These are phyloP conservation scores for Pseudochromis fuscus DNA, from an alignment of 2,797 vertebrate genomes.

Conservation along the genomic window DNA sequence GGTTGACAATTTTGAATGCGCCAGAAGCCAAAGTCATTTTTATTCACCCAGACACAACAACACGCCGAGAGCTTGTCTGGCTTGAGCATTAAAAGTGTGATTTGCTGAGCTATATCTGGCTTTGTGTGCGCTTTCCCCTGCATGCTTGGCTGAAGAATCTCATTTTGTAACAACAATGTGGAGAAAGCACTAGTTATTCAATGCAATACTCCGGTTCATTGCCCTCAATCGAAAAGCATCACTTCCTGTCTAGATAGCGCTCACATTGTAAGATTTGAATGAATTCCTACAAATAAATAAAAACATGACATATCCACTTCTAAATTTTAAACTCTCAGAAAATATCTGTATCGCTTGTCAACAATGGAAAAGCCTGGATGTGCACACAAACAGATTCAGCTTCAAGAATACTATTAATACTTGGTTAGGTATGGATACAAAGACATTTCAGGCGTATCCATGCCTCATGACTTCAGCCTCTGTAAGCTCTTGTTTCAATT, in stretches of 20 bases:
- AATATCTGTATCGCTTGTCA: neutral
- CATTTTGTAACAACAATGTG: slow-evolving; percentile 62
- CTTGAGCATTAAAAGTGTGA: slow-evolving; percentile 21
- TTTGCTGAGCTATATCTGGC: slow-evolving; percentile 22
- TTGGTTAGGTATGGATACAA: neutral
- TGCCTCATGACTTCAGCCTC: neutral
- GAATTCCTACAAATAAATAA: slow-evolving; percentile 18
- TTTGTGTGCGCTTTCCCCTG: slow-evolving; percentile 15
- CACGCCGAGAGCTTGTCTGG: slow-evolving; percentile 2
- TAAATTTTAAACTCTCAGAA: slow-evolving; percentile 16
- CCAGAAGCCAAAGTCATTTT: slow-evolving; percentile 4
- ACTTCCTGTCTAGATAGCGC: slow-evolving; percentile 29
- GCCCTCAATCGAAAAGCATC: slow-evolving; percentile 34
- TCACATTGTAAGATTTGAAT: slow-evolving; percentile 27
- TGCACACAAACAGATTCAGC: neutral
- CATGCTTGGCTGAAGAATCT: slow-evolving; percentile 67
- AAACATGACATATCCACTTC: slow-evolving; percentile 1
- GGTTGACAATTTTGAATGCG: slow-evolving; percentile 2
- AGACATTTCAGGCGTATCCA: neutral
- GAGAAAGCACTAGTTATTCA: slow-evolving; percentile 52
- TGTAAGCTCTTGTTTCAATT: too few species aligned
- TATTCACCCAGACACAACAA: slow-evolving; percentile 18
- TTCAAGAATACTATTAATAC: neutral
- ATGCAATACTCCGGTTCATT: slow-evolving; percentile 46
- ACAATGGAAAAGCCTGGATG: neutral